A percentile compares a stretch with the other conserved stretches of the same genome.
Conservation (phyloP, 2,113 vertebrate species). For the Amblyopsis rosae region DNA sequence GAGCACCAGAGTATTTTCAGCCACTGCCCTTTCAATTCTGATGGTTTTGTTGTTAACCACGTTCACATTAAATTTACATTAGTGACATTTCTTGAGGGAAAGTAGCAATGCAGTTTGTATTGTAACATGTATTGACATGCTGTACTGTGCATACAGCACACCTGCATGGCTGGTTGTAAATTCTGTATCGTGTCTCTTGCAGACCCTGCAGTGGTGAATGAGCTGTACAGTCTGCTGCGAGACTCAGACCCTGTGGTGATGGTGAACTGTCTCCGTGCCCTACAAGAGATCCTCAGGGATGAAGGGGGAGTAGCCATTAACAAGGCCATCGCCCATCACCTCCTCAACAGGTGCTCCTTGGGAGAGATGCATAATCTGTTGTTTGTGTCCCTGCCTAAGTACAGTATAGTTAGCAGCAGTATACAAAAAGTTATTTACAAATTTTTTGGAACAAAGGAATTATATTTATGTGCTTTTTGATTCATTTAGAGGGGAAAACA, state of each 20-base stretch:
- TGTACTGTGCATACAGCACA: not conserved
- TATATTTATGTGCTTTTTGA: no score
- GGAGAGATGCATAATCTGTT: not conserved
- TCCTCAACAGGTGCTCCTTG: constrained; percentile 88
- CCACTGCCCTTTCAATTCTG: no score
- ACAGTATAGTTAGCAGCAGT: no score
- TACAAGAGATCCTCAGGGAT: constrained; percentile 91
- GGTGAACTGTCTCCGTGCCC: constrained; percentile 92
- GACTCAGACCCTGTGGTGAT: constrained; percentile 94
- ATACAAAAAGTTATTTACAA: no score
- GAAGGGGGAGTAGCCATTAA: constrained; percentile 97
- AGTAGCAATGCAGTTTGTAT: no score
- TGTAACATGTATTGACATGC: not conserved
- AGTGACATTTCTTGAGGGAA: no score
- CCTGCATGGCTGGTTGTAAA: not conserved
- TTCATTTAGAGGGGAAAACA: no score
- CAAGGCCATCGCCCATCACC: constrained; percentile 95
- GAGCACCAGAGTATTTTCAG: no score
- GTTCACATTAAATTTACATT: no score
- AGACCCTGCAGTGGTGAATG: constrained; percentile 91
- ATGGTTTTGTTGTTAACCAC: no score
- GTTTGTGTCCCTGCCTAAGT: not conserved
- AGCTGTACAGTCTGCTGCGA: constrained; percentile 93
- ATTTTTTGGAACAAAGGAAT: no score
- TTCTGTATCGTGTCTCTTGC: constrained; percentile 14